These are phyloP conservation scores for Anhinga anhinga DNA, from an alignment of 2,113 vertebrate genomes.

Conservation along the genomic window DNA sequence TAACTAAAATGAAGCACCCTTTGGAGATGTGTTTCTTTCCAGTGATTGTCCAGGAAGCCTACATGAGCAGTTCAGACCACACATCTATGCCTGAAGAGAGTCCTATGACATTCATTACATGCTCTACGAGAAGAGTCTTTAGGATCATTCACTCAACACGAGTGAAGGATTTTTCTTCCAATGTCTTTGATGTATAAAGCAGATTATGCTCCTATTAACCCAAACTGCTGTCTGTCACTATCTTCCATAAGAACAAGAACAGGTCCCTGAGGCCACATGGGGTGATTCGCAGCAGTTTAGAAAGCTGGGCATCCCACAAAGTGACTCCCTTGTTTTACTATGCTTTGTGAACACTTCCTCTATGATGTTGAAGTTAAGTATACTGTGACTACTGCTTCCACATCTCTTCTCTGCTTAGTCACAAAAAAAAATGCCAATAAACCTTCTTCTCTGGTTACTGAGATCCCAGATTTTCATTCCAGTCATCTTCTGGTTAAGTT, in stretches of 20 bases:
- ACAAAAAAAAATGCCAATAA: not conserved
- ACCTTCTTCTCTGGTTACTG: not conserved
- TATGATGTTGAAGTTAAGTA: not conserved
- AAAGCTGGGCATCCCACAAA: not conserved
- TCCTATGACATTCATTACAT: no score
- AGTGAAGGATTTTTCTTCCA: not conserved
- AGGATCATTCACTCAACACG: not conserved
- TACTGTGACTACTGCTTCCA: not conserved
- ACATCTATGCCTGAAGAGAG: rapidly evolving
- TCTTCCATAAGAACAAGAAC: not conserved
- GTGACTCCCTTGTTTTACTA: not conserved
- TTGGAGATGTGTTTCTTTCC: not conserved
- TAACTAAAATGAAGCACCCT: not conserved
- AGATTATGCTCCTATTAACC: not conserved
- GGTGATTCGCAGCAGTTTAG: not conserved
- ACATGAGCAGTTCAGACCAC: rapidly evolving
- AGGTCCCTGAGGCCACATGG: not conserved
- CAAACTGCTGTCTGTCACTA: not conserved
- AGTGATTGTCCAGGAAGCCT: not conserved
- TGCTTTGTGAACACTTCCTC: not conserved
- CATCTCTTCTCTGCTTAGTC: not conserved
- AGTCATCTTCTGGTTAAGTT: not conserved
- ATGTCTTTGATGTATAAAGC: not conserved
- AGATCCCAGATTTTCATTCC: not conserved
- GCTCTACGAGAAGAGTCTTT: not conserved